phyloP scores from a whole-genome alignment of 2,888 invertebrate genomes.

The Apamea monoglypha region DNA sequence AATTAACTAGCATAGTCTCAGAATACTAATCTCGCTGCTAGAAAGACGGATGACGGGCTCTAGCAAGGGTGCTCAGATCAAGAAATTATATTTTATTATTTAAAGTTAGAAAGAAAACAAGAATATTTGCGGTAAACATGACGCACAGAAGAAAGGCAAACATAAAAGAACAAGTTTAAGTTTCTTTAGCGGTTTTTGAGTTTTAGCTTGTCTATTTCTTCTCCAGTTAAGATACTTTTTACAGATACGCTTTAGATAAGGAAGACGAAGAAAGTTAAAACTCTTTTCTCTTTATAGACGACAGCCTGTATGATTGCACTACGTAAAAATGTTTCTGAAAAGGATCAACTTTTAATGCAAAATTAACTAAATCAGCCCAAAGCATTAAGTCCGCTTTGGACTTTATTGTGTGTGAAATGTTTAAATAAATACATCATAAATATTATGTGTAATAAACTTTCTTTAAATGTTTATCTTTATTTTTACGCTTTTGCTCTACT shows the following conservation, averaged over 20 bases:
- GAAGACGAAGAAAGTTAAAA: no score
- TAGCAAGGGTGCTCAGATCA: not conserved
- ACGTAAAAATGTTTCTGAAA: not conserved
- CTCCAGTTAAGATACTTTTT: not conserved
- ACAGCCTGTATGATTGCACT: not conserved
- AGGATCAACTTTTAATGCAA: not conserved
- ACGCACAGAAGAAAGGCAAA: not conserved
- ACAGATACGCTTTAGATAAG: not conserved
- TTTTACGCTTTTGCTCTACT: not conserved
- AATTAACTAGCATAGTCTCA: slow-evolving; percentile 25
- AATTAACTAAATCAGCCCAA: not conserved
- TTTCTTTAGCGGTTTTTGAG: not conserved
- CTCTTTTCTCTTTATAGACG: no score
- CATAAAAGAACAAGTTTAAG: not conserved
- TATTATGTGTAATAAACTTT: not conserved
- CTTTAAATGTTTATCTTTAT: not conserved
- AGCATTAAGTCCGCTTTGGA: no score
- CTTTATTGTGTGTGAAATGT: not conserved
- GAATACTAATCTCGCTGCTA: slow-evolving; percentile 18
- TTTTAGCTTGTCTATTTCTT: not conserved
- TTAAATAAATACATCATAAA: not conserved
- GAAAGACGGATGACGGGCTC: not conserved
- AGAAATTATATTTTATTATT: not conserved
- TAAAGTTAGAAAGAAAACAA: not conserved
- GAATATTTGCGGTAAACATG: not conserved